Base-by-base conservation (phyloP, 2,113 vertebrate genomes). In the Cygnus atratus region DNA sequence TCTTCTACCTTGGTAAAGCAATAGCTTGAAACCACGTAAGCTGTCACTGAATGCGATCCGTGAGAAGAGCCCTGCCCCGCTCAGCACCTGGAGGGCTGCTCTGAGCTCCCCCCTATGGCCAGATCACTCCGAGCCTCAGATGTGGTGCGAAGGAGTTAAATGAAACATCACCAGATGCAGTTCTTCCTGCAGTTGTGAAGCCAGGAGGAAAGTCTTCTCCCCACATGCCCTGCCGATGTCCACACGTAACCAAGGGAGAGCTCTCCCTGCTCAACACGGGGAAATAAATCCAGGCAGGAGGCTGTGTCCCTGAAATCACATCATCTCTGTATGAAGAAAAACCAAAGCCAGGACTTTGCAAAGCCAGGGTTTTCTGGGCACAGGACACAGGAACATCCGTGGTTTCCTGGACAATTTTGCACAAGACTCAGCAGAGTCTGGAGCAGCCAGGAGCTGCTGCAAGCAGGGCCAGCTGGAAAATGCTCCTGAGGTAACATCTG, bases 401-500 rank as follows among this genome's bases (percentile, higher is more conserved):
- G 26, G 12, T 71, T 95, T 87, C 57, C 68, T 54, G 29, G 46
- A 87, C 12, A 50, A 67, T 48, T 91, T 31, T 91, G 46, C 76
- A 61, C 43, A 78, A 67, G 41, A 19, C 59, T 90, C 44, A n/a
- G 10, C 3, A 1, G 37, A 50, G n/a, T 55, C 55, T 33, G 39
- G 39, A 71, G 43, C 68, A 83, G 80, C n/a, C 2, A 3, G 37
- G 31, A 18, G n/a, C 31, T 88, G 65, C n/a, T 67, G 70, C 18
- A 43, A 83, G 58, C 75, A 52, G 63, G 77, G 90, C 85, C 93
- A 94, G 82, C 41, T 93, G 90, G 90, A 90, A 52, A 28, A 16
- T 3, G 37, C 15, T 96, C 50, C 46, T 74, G 68, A 26, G 75
- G 90, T 95, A 95, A 96, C 93, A 94, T 90, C 93, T 95, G 91